Conservation (phyloP, 1,140 invertebrate genomes). For the Aporrectodea caliginosa region DNA sequence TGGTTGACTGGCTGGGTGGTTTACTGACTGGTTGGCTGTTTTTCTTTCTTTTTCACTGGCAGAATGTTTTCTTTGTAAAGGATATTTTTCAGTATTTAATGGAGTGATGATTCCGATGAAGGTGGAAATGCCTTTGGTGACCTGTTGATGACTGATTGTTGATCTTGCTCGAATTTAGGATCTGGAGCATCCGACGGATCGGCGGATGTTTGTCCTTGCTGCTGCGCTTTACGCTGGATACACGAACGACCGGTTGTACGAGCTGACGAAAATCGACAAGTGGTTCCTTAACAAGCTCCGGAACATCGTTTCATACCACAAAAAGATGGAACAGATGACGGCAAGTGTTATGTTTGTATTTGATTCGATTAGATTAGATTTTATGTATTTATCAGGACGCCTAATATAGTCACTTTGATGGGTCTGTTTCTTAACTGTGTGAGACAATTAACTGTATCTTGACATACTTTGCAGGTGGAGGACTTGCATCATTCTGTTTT, state of each 20-base stretch:
- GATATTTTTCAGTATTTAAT: too few species aligned
- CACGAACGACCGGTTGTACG: conserved; percentile 75
- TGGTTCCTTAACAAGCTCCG: conserved; percentile 97
- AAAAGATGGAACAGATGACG: conserved; percentile 59
- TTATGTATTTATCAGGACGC: conserved; percentile 5
- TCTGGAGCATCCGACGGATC: conserved; percentile 88
- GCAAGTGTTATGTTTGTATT: conserved; percentile 6
- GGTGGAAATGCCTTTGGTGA: too few species aligned
- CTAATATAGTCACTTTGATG: background rate
- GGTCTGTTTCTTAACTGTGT: background rate
- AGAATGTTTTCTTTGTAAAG: too few species aligned
- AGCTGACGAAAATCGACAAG: conserved; percentile 90
- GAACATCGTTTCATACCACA: conserved; percentile 77
- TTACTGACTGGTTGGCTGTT: too few species aligned
- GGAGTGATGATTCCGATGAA: too few species aligned
- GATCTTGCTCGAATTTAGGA: too few species aligned
- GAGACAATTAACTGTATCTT: conserved; percentile 3
- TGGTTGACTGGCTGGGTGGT: too few species aligned
- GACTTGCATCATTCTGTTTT: conserved; percentile 60
- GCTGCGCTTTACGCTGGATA: conserved; percentile 81
- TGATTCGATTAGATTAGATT: background rate
- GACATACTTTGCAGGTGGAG: conserved; percentile 32
- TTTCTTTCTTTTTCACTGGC: too few species aligned
- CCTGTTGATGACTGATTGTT: too few species aligned
- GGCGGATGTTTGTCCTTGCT: conserved; percentile 92